These are phyloP conservation scores for Ciconia stormi DNA, from an alignment of 2,113 vertebrate species.

Conservation along the genomic window DNA sequence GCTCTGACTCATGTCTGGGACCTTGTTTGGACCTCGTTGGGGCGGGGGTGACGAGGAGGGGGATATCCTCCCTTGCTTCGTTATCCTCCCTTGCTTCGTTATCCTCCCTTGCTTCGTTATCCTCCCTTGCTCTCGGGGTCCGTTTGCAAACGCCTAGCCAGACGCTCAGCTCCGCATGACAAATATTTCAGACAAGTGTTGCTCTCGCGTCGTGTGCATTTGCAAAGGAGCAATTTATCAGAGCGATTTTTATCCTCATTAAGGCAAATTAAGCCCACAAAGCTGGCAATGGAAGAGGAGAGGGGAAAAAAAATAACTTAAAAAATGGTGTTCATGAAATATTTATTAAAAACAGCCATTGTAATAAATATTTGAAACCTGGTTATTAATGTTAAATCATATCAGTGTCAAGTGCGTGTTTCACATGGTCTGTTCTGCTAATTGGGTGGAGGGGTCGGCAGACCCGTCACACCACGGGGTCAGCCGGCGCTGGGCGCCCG, in stretches of 20 bases:
- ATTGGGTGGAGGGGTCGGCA: slow-evolving; percentile 60
- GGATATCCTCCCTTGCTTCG: accelerated
- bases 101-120: accelerated
- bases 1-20: accelerated
- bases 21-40: not conserved
- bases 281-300: slow-evolving; percentile 56
- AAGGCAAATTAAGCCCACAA: slow-evolving; percentile 77
- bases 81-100: not conserved
- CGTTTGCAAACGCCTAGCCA: not conserved
- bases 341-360: slow-evolving; percentile 81
- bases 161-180: not conserved
- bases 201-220: not conserved
- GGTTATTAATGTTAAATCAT: slow-evolving; percentile 74
- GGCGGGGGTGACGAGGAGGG: accelerated
- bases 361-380: slow-evolving; percentile 81
- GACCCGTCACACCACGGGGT: not conserved
- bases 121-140: not conserved
- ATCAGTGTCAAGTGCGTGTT: slow-evolving; percentile 48
- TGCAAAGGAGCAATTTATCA: slow-evolving; percentile 69
- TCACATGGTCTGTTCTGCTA: slow-evolving; percentile 52
- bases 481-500: not conserved
- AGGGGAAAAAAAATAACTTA: not conserved
- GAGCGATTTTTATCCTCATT: slow-evolving; percentile 74
- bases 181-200: not conserved
- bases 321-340: slow-evolving; percentile 71